Evolutionary conservation across 2,797 vertebrate species (phyloP), one percentile per base, ranked within the genome.

Genomic region (Chromobotia macracanthus): DNA sequence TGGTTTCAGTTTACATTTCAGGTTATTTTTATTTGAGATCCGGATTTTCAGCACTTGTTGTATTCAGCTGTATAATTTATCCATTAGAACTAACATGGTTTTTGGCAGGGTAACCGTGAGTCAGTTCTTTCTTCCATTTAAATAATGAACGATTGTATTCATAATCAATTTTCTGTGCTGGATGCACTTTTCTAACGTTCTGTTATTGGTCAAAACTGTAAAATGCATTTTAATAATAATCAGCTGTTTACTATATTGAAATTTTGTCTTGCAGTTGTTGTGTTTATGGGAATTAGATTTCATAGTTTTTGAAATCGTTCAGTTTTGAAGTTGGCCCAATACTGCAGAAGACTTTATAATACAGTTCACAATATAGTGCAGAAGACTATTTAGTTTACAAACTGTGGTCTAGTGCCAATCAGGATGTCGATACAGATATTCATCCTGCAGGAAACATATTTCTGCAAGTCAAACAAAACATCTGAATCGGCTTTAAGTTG

Each of bases 21-120:
- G n/a, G n/a, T n/a, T 67, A 5, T 21, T 82, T 81, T 84, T 77
- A 82, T 41, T 77, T 38, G 68, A 75, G 66, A 51, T 72, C 77
- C 74, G 80, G 3, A 61, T 77, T 51, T 67, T 75, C 55, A 58
- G 10, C 19, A 58, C 19, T 10, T 58, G 23, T 25, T 25, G 55
- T 5, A 16, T 77, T 69, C 35, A 61, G 66, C 51, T 60, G 51
- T 28, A 48, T 69, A 4, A 66, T 56, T 66, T 76, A 66, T 76
- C 61, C 48, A 75, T 61, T 75, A 71, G n/a, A n/a, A n/a, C n/a
- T n/a, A n/a, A 76, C 35, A 8, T n/a, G 19, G 23, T 68, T 31
- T 38, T 68, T 58, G 35, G 38, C 50, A 68, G 25, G 11, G 18
- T 48, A 61, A 64, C 23, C 15, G 21, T 56, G 10, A 80, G 46